Evolutionary conservation across 2,113 vertebrate species (phyloP), one percentile per base, ranked within the genome.

Genomic region (Garra rufa): DNA sequence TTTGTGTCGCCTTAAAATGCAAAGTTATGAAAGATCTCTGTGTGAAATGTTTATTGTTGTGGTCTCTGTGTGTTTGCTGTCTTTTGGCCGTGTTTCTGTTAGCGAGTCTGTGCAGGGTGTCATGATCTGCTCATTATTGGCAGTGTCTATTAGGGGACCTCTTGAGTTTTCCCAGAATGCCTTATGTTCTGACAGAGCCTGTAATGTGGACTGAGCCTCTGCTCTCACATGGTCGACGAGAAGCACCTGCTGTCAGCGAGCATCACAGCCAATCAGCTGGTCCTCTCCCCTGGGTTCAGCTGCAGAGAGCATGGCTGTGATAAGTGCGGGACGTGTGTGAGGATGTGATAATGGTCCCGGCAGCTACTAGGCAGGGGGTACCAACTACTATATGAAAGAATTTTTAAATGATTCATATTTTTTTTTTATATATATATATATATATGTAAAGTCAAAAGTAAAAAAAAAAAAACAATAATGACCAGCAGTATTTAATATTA

Each of bases 141-240:
- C 55, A 48, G 55, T 38, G 21, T 83, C 82, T 75, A 48, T 26
- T 30, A 46, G 6, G 9, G 41, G 19, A 52, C 30, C 76, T 57
- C 52, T 77, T 43, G 52, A 77, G 48, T 59, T 77, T 57, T 77
- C 76, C 52, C 76, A 52, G 19, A 57, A 38, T 57, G 67, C 50
- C 44, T 38, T 28, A 63, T 48, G 24, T 48, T 76, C 38, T 83
- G 34, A 30, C 24, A 63, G 67, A 38, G 30, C 15, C 44, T 34
- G 14, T 41, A 59, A 44, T 44, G 50, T 7, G 48, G 24, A 24
- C 50, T 73, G 67, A 73, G 67, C 14, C 46, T 41, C 38, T 73
- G 50, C 13, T 19, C 81, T 83, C 55, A 46, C 55, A 57, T 44
- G 4, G 43, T 43, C 30, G 38, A 67, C 15, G 34, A 84, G 19